Percentiles rank a stretch among this genome's conserved stretches.
Conservation (phyloP, 2,797 vertebrate genomes). For the Enteromius paludinosus region DNA sequence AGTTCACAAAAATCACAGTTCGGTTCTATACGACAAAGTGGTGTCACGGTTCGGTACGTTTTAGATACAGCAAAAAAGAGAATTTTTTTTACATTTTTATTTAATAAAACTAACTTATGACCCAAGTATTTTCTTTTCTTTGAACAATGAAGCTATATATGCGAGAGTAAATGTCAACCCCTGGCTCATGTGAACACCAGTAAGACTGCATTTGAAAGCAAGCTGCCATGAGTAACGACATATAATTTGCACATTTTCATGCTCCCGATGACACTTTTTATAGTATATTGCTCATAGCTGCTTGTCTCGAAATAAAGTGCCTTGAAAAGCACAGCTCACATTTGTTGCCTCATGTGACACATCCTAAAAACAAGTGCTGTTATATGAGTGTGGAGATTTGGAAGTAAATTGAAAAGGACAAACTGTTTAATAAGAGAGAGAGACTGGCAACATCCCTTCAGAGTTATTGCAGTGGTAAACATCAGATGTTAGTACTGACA, state of each 20-base stretch:
- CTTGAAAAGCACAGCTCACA: not conserved
- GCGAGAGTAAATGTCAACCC: not conserved
- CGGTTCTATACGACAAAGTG: too few relatives aligned
- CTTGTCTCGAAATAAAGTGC: conserved; percentile 15
- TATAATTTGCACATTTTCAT: not conserved
- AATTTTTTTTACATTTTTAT: too few relatives aligned
- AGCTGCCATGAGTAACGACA: not conserved
- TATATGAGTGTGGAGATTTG: not conserved
- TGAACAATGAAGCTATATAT: too few relatives aligned
- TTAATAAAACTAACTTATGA: too few relatives aligned
- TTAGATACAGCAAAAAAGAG: too few relatives aligned
- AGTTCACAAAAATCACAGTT: too few relatives aligned
- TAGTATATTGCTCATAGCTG: conserved; percentile 6
- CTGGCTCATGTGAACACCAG: not conserved
- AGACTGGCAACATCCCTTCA: not conserved
- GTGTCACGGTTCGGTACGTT: too few relatives aligned
- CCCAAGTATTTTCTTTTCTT: too few relatives aligned
- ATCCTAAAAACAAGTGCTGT: not conserved
- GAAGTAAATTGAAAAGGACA: not conserved
- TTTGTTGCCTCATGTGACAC: not conserved
- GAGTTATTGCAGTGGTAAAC: not conserved
- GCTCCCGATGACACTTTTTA: not conserved
- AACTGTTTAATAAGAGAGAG: not conserved
- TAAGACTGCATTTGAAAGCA: not conserved
- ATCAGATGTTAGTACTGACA: not conserved